Conservation (phyloP, 2,888 invertebrate genomes). For the Branchinecta sandiegonensis region DNA sequence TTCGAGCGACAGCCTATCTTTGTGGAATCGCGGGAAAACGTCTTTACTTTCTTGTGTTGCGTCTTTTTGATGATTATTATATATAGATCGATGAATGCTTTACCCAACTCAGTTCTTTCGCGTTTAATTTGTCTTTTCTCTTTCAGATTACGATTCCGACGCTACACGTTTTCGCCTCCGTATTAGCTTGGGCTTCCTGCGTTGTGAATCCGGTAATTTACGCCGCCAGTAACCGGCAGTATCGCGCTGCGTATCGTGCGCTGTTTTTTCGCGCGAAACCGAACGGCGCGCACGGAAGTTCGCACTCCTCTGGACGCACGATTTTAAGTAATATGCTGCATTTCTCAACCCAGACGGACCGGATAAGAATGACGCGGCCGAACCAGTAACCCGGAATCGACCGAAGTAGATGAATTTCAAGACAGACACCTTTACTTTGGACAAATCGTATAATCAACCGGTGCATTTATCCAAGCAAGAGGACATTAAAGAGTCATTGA, state of each 20-base stretch:
- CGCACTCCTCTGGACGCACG: conserved; percentile 31
- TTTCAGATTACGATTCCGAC: conserved; percentile 43
- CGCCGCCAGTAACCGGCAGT: conserved; percentile 73
- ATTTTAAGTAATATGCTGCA: conserved; percentile 31
- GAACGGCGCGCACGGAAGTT: conserved; percentile 26
- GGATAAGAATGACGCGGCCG: conserved; percentile 25
- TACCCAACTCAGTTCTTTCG: background rate
- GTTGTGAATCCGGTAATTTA: conserved; percentile 81
- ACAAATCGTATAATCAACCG: too few species aligned
- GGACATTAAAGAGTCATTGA: too few species aligned
- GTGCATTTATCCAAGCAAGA: too few species aligned
- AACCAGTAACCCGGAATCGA: background rate
- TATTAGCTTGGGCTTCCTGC: conserved; percentile 76
- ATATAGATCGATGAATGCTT: too few species aligned
- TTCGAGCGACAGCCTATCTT: too few species aligned
- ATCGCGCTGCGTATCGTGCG: conserved; percentile 40
- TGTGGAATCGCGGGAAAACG: too few species aligned
- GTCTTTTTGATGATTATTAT: too few species aligned
- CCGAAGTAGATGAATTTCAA: conserved; percentile 11
- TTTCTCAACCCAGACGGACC: conserved; percentile 28
- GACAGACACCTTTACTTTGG: too few species aligned
- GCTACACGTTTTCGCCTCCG: conserved; percentile 65
- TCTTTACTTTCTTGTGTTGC: too few species aligned
- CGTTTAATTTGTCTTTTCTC: background rate
- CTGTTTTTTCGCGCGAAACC: conserved; percentile 28